Percentiles rank a stretch among this genome's conserved stretches.
Conservation (phyloP, 2,888 invertebrate genomes). For the Cantharis lateralis region DNA sequence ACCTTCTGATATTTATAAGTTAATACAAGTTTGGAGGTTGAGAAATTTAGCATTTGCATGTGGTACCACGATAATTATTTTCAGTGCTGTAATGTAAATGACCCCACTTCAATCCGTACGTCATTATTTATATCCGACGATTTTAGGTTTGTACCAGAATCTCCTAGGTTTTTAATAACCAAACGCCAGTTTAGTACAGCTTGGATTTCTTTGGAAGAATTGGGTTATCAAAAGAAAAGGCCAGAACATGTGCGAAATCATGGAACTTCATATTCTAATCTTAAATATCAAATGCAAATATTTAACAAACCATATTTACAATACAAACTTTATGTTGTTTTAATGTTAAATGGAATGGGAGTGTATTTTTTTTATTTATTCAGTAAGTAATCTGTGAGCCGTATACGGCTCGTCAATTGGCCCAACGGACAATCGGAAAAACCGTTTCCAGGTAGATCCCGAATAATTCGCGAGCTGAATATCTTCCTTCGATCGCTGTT, state of each 20-base stretch:
- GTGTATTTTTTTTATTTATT: not conserved
- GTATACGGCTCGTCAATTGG: no score
- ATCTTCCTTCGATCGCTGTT: no score
- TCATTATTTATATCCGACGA: not conserved
- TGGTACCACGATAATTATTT: not conserved
- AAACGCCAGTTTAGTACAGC: not conserved
- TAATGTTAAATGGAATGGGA: not conserved
- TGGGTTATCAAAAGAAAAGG: not conserved
- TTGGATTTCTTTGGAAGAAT: not conserved
- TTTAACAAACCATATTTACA: not conserved
- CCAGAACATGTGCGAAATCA: not conserved
- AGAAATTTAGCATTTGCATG: not conserved
- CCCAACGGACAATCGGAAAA: no score
- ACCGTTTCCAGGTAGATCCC: no score
- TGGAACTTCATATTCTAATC: not conserved
- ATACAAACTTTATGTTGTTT: not conserved
- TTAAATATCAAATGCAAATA: not conserved
- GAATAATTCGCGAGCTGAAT: no score
- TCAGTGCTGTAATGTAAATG: not conserved
- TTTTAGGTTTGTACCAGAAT: not conserved
- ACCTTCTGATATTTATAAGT: not conserved
- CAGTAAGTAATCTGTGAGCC: not conserved
- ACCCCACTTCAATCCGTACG: not conserved
- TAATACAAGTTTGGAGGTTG: not conserved
- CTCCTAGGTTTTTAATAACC: not conserved